Percentiles rank a stretch among this genome's conserved stretches.
Conservation (phyloP, 2,888 invertebrate species). For the Pantelozetes paolii region DNA sequence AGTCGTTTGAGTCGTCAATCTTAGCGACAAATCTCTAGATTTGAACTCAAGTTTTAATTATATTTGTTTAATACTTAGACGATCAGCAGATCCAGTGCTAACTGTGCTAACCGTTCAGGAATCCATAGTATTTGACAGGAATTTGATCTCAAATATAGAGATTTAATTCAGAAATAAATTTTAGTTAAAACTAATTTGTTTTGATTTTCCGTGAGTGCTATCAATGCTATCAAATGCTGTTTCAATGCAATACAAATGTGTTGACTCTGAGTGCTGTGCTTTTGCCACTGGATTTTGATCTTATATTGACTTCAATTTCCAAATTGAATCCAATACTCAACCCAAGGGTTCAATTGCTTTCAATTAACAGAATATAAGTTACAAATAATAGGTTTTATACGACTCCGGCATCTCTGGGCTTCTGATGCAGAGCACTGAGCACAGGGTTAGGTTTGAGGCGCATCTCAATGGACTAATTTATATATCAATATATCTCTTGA, state of each 20-base stretch:
- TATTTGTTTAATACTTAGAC: conserved; percentile 29
- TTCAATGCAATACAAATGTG: not conserved
- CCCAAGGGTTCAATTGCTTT: conserved; percentile 28
- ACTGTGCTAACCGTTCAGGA: not conserved
- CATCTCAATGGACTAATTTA: conserved; percentile 20
- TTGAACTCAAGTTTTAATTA: conserved; percentile 21
- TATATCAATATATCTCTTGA: not conserved
- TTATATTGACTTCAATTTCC: conserved; percentile 7
- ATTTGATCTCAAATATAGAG: not conserved
- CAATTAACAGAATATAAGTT: conserved; percentile 30
- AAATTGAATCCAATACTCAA: not conserved
- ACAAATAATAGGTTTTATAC: too few relatives aligned
- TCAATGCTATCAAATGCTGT: not conserved
- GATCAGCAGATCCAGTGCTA: not conserved
- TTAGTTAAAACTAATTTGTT: conserved; percentile 2
- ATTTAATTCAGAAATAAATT: conserved; percentile 9
- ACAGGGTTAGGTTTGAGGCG: too few relatives aligned
- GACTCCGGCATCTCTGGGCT: too few relatives aligned
- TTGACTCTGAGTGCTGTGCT: not conserved
- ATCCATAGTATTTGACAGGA: too few relatives aligned
- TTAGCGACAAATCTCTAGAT: conserved; percentile 23
- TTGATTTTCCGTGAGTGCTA: conserved; percentile 3
- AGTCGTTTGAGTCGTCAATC: not conserved
- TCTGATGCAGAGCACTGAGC: too few relatives aligned
- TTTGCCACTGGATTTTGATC: too few relatives aligned